Base-by-base conservation (phyloP, 2,888 invertebrate species). In the Oligia fasciuncula region DNA sequence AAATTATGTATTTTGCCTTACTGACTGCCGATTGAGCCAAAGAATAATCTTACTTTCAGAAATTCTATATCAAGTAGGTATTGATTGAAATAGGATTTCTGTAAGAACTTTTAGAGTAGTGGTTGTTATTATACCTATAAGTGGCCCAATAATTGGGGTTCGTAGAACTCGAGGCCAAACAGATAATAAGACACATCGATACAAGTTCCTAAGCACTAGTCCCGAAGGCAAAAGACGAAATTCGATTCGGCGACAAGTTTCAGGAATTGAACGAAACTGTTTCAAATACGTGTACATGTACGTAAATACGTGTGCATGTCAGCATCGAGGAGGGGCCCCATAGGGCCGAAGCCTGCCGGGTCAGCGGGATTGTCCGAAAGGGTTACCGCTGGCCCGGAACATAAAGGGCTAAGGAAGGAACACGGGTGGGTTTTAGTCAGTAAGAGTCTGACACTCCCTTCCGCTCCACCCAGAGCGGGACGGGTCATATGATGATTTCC, bases 241-340 rank as follows among this genome's bases (percentile, higher is more conserved):
- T 84, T 80, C 57, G 68, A 57, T 79, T 57, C 40, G 49, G 57
- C 2, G n/a, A 65, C 49, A 65, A 84, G 49, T 69, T 80, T 79
- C 54, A 65, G 62, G 57, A 63, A 79, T 57, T 51, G 14, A 68
- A 69, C 54, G 13, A 67, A 29, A 65, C 49, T 23, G 54, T 84
- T 69, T 65, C 57, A 57, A 78, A 63, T 79, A 65, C 29, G 40
- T 65, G 29, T 78, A 51, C 57, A 79, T 65, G 29, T 78, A 51
- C 57, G n/a, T n/a, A n/a, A n/a, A n/a, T n/a, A n/a, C n/a, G n/a
- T n/a, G n/a, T n/a, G n/a, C n/a, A n/a, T n/a, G n/a, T n/a, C n/a
- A n/a, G n/a, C n/a, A n/a, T n/a, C n/a, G n/a, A n/a, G n/a, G n/a
- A n/a, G n/a, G n/a, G n/a, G n/a, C n/a, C n/a, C n/a, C n/a, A n/a